phyloP scores from a whole-genome alignment of 2,113 vertebrate species.

The Phoxinus phoxinus region DNA sequence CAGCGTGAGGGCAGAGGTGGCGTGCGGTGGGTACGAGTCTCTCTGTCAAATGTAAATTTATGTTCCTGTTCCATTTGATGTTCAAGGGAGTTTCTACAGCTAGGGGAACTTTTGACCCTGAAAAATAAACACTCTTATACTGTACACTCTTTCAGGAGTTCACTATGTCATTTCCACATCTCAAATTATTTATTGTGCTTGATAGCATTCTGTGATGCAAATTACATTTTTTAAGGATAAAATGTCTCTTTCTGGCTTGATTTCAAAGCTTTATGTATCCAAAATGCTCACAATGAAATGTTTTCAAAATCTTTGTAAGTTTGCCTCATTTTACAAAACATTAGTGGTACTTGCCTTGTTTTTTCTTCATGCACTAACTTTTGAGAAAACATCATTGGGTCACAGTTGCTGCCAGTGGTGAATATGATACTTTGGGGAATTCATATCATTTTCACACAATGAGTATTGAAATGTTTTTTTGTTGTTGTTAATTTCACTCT shows the following conservation, averaged over 20 bases:
- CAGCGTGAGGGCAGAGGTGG: constrained; percentile 10
- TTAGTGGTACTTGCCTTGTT: not conserved
- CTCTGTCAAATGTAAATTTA: not conserved
- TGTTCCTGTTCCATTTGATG: constrained; percentile 23
- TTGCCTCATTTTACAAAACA: not conserved
- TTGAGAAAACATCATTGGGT: not conserved
- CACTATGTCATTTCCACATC: not conserved
- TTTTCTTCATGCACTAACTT: not conserved
- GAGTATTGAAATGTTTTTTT: not conserved
- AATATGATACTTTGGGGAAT: not conserved
- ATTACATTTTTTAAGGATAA: not conserved
- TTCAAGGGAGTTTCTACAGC: not conserved
- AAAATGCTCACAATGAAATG: not conserved
- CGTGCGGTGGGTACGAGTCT: constrained; percentile 27
- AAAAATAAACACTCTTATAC: not conserved
- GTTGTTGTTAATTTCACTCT: not conserved
- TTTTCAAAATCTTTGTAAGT: not conserved
- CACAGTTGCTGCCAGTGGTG: not conserved
- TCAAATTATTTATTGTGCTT: not conserved
- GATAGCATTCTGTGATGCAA: not conserved
- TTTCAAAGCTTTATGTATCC: not conserved
- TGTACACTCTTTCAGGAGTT: not conserved
- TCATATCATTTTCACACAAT: not conserved
- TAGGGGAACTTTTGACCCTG: not conserved
- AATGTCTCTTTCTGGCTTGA: not conserved